A percentile compares a stretch with the other conserved stretches of the same genome.
Evolutionary conservation across 2,888 invertebrate genomes (phyloP).

Genomic region (Homarus gammarus): DNA sequence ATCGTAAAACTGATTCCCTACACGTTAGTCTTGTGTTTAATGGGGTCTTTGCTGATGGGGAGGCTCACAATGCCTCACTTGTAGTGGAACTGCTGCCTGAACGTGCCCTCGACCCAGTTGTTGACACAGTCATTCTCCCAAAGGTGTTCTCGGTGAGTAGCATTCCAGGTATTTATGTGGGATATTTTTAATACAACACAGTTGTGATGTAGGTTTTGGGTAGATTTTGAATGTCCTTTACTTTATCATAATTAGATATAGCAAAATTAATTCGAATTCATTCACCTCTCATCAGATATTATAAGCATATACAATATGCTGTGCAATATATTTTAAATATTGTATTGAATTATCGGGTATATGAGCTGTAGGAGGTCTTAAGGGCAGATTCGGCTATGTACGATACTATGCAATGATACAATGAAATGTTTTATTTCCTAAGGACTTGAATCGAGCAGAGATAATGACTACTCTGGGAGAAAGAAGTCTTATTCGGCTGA

Average conservation of each 20-base stretch:
- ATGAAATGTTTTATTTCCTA: too few relatives aligned
- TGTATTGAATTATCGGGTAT: too few relatives aligned
- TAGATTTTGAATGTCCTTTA: not conserved
- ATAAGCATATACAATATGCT: too few relatives aligned
- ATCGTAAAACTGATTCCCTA: conserved; percentile 75
- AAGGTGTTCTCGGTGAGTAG: conserved; percentile 73
- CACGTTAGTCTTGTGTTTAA: conserved; percentile 77
- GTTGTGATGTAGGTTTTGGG: not conserved
- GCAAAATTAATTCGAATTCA: not conserved
- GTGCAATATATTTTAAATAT: too few relatives aligned
- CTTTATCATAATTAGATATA: not conserved
- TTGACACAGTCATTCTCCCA: conserved; percentile 58
- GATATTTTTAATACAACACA: not conserved
- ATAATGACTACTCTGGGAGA: conserved; percentile 72
- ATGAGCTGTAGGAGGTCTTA: too few relatives aligned
- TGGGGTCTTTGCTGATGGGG: conserved; percentile 76
- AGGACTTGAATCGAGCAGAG: conserved; percentile 73
- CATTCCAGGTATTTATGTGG: not conserved
- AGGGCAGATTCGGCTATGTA: too few relatives aligned
- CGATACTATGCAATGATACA: too few relatives aligned
- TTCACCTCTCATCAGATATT: not conserved
- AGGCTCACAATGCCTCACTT: conserved; percentile 64
- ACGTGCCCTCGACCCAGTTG: conserved; percentile 56
- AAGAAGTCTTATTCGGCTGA: conserved; percentile 71
- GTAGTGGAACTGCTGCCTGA: conserved; percentile 66